Evolutionary conservation across 2,888 invertebrate species (phyloP).

Genomic region (Entomobrya multifasciata): DNA sequence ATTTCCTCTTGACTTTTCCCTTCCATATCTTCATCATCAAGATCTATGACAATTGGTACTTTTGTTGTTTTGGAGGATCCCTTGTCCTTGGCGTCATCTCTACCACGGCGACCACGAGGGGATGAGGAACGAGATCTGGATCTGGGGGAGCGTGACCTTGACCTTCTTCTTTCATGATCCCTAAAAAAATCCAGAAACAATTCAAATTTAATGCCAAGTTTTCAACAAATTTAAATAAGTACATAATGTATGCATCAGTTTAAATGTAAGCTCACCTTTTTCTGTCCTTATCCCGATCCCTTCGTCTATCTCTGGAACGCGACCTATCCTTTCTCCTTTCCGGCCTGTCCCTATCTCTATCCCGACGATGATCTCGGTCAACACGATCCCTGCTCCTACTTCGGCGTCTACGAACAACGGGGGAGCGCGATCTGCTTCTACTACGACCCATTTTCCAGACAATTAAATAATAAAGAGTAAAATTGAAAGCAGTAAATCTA

Average conservation of each 20-base stretch:
- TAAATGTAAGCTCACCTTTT: slow-evolving; percentile 19
- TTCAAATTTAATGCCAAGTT: no score
- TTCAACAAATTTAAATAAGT: no score
- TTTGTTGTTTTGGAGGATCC: slow-evolving; percentile 47
- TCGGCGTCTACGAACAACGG: slow-evolving; percentile 81
- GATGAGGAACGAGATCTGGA: slow-evolving; percentile 48
- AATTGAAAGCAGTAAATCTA: neutral
- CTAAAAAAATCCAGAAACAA: slow-evolving; percentile 12
- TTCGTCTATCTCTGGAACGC: slow-evolving; percentile 81
- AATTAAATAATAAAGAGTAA: neutral
- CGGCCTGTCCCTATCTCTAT: slow-evolving; percentile 81
- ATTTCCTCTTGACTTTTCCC: slow-evolving; percentile 95
- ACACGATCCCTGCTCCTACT: slow-evolving; percentile 65
- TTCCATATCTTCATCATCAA: slow-evolving; percentile 90
- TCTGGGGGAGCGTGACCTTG: slow-evolving; percentile 26
- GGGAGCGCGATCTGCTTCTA: slow-evolving; percentile 82
- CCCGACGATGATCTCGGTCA: slow-evolving; percentile 81
- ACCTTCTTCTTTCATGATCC: slow-evolving; percentile 42
- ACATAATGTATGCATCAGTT: no score
- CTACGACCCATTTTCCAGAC: slow-evolving; percentile 81
- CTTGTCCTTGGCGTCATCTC: slow-evolving; percentile 32
- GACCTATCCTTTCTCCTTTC: slow-evolving; percentile 82
- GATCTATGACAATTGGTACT: slow-evolving; percentile 80
- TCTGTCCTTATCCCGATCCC: slow-evolving; percentile 61
- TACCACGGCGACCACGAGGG: neutral